Percentiles rank a stretch among this genome's conserved stretches.
phyloP scores from a whole-genome alignment of 2,113 vertebrate genomes.

The Colaptes auratus region DNA sequence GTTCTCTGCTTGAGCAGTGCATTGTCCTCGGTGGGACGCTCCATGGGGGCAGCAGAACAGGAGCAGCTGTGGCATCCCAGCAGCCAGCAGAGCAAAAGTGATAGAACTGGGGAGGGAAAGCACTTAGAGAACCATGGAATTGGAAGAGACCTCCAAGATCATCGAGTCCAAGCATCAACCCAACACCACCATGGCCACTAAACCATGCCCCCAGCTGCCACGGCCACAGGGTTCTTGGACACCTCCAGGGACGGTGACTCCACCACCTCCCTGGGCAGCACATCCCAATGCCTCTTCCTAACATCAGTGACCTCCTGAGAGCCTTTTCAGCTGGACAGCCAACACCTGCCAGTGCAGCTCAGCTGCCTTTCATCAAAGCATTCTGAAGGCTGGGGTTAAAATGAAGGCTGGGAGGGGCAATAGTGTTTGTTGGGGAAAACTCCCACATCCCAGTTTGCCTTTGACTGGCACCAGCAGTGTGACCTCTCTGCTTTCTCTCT shows the following conservation, averaged over 20 bases:
- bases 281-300: neutral
- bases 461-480: accelerated
- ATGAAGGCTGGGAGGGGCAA: neutral
- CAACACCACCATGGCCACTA: no score
- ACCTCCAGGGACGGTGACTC: no score
- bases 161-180: no score
- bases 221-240: no score
- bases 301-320: neutral
- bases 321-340: neutral
- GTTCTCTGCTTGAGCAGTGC: neutral
- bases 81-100: neutral
- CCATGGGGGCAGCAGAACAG: neutral
- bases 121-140: no score
- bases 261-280: no score
- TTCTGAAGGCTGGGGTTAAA: neutral
- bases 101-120: neutral
- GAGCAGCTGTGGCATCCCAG: neutral
- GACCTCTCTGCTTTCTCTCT: neutral
- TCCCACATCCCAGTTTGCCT: neutral
- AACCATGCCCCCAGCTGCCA: no score
- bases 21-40: neutral
- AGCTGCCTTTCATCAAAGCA: neutral
- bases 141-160: no score
- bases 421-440: neutral
- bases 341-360: neutral